Base-by-base conservation (phyloP, 2,888 invertebrate species). In the Criorhina ranunculi region DNA sequence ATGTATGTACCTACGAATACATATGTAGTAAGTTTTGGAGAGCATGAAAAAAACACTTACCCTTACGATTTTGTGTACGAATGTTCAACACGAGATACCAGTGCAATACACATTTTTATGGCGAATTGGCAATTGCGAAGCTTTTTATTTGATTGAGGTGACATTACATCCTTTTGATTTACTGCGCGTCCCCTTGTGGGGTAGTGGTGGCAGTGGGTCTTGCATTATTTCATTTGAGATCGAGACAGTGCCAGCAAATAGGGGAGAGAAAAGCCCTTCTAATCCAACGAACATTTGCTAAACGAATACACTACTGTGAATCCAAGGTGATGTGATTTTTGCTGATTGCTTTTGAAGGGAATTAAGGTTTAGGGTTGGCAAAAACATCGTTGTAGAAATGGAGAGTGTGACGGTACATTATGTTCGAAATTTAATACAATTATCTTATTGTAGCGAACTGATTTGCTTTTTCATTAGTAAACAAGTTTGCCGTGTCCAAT, bases 71-170 rank as follows among this genome's bases (percentile, higher is more conserved):
- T 64, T 35, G 15, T 42, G 60, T 17, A 51, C 49, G 51, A 60
- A 60, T 60, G 51, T 72, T 62, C 44, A 62, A 62, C 44, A 55
- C 12, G 44, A 73, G 35, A 62, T 64, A 55, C 46, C 42, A 73
- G 17, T 29, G 35, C 44, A 15, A 11, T 44, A 55, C 55, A 64
- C 53, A 55, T 19, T 73, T 53, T 64, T 55, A 62, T 73, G 73
- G 53, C 11, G 62, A 55, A 44, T 64, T 62, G 73, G 62, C 42
- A 53, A 62, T 62, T 73, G 62, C 31, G n/a, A 72, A 51, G 60
- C 62, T 53, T 73, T 73, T 73, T 64, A 46, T 73, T 64, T 64
- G 73, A 55, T 73, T 64, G 55, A 64, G 44, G 62, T 64, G 73
- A 73, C 62, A 55, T 73, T 64, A 64, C 42, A 64, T 53, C 11